Evolutionary conservation across 2,797 vertebrate genomes (phyloP).

Genomic region (Pantherophis vulpinus): DNA sequence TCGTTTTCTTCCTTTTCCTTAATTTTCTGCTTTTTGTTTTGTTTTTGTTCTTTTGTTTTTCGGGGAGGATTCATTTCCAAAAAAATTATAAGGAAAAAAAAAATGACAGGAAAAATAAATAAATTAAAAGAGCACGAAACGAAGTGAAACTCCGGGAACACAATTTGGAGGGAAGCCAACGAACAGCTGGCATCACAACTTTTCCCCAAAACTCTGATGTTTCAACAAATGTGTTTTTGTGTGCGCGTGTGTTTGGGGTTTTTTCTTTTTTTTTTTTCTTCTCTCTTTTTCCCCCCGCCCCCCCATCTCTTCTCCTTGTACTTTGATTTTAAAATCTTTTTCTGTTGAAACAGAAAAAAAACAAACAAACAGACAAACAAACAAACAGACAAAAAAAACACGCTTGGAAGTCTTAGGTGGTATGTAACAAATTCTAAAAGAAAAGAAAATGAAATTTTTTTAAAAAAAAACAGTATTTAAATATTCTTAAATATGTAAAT

Average conservation of each 20-base stretch:
- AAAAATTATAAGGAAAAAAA: conserved; percentile 62
- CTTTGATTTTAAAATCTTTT: conserved; percentile 65
- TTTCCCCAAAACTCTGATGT: conserved; percentile 85
- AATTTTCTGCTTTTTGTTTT: background rate
- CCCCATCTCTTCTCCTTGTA: conserved; percentile 76
- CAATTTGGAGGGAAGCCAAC: conserved; percentile 66
- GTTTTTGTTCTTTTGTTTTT: conserved; percentile 1
- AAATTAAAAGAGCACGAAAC: conserved; percentile 69
- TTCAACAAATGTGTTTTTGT: conserved; percentile 84
- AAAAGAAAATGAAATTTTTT: conserved; percentile 61
- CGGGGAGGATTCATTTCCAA: conserved; percentile 66
- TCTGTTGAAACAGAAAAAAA: conserved; percentile 88
- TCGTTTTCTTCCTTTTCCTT: conserved; percentile 66
- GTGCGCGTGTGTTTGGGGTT: conserved; percentile 59
- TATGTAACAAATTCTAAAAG: conserved; percentile 74
- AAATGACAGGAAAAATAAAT: conserved; percentile 59
- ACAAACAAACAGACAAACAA: background rate
- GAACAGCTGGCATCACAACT: conserved; percentile 71
- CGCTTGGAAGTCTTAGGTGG: conserved; percentile 98
- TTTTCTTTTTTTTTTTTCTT: conserved; percentile 71
- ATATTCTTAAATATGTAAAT: conserved; percentile 84
- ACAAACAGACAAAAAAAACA: conserved; percentile 72
- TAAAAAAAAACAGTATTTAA: conserved; percentile 79
- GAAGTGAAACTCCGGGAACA: conserved; percentile 66
- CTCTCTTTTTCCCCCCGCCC: conserved; percentile 60